Evolutionary conservation across 2,113 vertebrate species (phyloP).

Genomic region (Nyctibius bracteatus): DNA sequence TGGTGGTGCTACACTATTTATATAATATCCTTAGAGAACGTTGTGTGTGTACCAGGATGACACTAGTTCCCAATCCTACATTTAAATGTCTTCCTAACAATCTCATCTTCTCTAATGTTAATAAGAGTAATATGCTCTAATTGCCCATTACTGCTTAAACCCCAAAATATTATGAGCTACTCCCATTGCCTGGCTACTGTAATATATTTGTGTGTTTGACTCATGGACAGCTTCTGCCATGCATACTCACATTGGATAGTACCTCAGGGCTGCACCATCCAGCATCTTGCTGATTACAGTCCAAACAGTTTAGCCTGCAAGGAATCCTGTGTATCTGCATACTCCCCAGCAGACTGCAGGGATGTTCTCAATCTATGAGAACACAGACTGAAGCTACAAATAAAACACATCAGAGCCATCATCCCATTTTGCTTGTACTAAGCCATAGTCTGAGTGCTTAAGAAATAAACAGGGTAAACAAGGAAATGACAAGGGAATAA

Average conservation of each 20-base stretch:
- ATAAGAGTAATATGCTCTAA: background rate
- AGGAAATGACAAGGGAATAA: background rate
- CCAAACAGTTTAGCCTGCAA: background rate
- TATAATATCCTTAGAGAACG: background rate
- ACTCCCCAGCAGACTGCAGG: background rate
- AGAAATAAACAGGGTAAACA: background rate
- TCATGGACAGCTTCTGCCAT: background rate
- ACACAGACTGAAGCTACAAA: background rate
- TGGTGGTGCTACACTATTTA: background rate
- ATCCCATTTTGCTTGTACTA: background rate
- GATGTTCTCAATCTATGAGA: background rate
- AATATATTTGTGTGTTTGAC: background rate
- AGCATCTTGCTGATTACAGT: background rate
- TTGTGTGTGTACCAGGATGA: background rate
- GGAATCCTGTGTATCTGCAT: background rate
- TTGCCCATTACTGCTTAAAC: background rate
- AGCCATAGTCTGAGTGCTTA: background rate
- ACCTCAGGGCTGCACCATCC: background rate
- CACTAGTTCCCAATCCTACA: background rate
- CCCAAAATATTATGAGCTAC: background rate
- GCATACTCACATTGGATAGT: background rate
- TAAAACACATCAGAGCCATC: background rate
- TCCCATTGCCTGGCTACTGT: background rate
- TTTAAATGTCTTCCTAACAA: background rate
- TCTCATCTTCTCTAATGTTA: background rate